Conservation (phyloP, 2,113 vertebrate species). For the Athene noctua region DNA sequence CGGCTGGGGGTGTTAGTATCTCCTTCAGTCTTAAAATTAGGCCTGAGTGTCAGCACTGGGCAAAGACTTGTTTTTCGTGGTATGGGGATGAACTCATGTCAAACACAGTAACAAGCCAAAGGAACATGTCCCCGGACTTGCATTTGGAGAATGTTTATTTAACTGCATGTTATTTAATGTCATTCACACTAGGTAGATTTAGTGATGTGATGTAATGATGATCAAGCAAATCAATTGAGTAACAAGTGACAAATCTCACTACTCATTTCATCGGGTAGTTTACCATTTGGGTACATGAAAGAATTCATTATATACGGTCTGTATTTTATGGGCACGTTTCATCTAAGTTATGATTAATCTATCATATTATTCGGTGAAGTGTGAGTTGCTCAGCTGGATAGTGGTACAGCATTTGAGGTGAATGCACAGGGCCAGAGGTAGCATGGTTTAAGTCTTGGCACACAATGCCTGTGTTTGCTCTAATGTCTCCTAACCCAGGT, state of each 20-base stretch:
- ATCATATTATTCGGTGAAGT: neutral
- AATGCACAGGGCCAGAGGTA: neutral
- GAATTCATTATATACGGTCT: neutral
- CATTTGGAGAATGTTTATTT: neutral
- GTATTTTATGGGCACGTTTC: neutral
- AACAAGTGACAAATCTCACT: neutral
- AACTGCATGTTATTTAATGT: neutral
- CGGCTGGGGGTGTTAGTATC: neutral
- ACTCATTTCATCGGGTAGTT: neutral
- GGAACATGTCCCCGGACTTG: rapidly evolving
- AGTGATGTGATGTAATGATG: neutral
- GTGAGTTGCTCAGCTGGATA: neutral
- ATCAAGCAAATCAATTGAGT: neutral
- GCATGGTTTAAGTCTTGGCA: neutral
- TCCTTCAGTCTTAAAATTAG: neutral
- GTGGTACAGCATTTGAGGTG: neutral
- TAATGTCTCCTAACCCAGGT: neutral
- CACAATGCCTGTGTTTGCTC: rapidly evolving
- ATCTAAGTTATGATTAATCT: neutral
- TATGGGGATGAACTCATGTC: neutral
- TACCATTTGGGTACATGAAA: neutral
- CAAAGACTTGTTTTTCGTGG: neutral
- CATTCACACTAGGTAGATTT: neutral
- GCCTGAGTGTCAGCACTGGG: neutral
- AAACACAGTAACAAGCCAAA: neutral